A percentile compares a stretch with the other conserved stretches of the same genome.
phyloP scores from a whole-genome alignment of 2,888 invertebrate species.

The Scaptomyza tumidula region DNA sequence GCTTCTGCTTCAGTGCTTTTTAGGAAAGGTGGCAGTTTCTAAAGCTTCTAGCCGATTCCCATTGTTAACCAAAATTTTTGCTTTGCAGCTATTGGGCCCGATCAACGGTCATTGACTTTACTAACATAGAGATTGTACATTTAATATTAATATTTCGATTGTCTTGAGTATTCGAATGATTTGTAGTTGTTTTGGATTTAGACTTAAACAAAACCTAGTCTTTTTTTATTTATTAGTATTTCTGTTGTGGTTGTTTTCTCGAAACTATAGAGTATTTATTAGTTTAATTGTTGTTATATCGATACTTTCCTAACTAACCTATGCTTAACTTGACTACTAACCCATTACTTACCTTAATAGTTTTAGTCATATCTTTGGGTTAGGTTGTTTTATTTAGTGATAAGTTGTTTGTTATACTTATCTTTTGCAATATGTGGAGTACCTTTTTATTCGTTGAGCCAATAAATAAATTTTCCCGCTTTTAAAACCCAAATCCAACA shows the following conservation, averaged over 20 bases:
- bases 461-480: constrained; percentile 55
- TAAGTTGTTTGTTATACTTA: constrained; percentile 23
- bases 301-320: constrained; percentile 1
- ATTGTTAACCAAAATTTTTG: constrained; percentile 52
- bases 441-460: constrained; percentile 51
- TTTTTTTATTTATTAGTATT: constrained; percentile 17
- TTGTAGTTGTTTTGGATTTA: constrained; percentile 1
- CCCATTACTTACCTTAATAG: neutral
- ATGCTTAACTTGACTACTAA: neutral
- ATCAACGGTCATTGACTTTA: constrained; percentile 17
- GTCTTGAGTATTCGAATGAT: neutral
- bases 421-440: constrained; percentile 66
- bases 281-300: constrained; percentile 30
- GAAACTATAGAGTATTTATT: constrained; percentile 1
- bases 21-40: constrained; percentile 8
- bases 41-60: constrained; percentile 6
- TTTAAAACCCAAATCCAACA: constrained; percentile 47
- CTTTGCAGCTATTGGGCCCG: constrained; percentile 69
- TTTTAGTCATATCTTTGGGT: neutral
- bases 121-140: constrained; percentile 35
- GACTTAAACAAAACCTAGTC: constrained; percentile 21
- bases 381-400: constrained; percentile 49
- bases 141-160: neutral
- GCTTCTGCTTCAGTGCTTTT: constrained; percentile 53
- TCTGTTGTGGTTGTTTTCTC: neutral